Evolutionary conservation across 2,888 invertebrate species (phyloP).

Genomic region (Drosophila acutilabella): DNA sequence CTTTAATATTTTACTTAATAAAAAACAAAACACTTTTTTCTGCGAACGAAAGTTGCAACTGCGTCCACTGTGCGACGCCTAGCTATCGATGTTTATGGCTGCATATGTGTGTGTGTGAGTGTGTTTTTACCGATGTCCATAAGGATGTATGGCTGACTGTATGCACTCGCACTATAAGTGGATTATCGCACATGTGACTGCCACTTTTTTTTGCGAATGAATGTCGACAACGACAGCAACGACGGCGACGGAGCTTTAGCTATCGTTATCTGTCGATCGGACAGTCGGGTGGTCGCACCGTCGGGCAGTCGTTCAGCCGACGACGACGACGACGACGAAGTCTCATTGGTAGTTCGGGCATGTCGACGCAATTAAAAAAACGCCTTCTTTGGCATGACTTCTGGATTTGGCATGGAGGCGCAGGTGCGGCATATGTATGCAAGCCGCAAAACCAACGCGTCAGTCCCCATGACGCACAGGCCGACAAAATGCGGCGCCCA

Average conservation of each 20-base stretch:
- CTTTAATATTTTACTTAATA: not conserved
- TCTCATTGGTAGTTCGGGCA: slow-evolving; percentile 80
- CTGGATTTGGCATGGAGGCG: slow-evolving; percentile 77
- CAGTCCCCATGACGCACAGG: slow-evolving; percentile 67
- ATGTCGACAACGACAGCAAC: slow-evolving; percentile 10
- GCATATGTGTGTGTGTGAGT: not conserved
- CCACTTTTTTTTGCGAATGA: slow-evolving; percentile 49
- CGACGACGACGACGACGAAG: slow-evolving; percentile 40
- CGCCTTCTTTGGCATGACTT: slow-evolving; percentile 80
- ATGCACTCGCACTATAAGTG: slow-evolving; percentile 38
- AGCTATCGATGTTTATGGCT: not conserved
- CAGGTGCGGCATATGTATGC: slow-evolving; percentile 80
- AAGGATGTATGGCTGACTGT: slow-evolving; percentile 12
- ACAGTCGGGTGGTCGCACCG: slow-evolving; percentile 17
- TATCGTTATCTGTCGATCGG: slow-evolving; percentile 62
- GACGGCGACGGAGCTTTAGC: slow-evolving; percentile 34
- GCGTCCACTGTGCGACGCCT: slow-evolving; percentile 10
- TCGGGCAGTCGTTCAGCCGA: slow-evolving; percentile 61
- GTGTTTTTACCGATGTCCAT: not conserved
- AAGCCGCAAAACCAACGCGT: slow-evolving; percentile 50
- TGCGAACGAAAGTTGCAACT: not conserved
- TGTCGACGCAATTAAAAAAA: slow-evolving; percentile 84
- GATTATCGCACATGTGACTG: slow-evolving; percentile 60
- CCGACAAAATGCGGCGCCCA: slow-evolving; percentile 45
- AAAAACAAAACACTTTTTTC: not conserved